Conservation (phyloP, 1,140 invertebrate genomes). For the Coelopa frigida region DNA sequence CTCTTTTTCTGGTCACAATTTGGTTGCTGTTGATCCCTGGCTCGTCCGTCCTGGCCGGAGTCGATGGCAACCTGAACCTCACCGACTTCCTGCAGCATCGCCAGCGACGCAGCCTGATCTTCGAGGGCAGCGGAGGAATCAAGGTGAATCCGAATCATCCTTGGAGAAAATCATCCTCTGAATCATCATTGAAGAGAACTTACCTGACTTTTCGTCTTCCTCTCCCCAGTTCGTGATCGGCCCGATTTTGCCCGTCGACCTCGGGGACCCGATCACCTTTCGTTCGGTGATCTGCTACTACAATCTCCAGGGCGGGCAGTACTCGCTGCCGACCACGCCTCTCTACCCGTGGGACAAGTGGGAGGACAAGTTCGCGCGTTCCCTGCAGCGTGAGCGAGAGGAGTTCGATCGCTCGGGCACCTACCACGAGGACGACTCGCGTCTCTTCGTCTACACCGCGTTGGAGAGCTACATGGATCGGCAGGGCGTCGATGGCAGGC, state of each 20-base stretch:
- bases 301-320: conserved; percentile 32
- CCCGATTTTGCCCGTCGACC: conserved; percentile 24
- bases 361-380: conserved; percentile 32
- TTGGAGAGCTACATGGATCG: conserved; percentile 32
- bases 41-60: neutral
- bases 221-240: conserved; percentile 19
- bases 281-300: conserved; percentile 33
- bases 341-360: conserved; percentile 40
- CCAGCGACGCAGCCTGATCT: conserved; percentile 9
- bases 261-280: conserved; percentile 31
- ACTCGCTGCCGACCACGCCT: conserved; percentile 27
- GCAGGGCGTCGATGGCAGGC: conserved; percentile 17
- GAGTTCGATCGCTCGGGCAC: conserved; percentile 1
- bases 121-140: conserved; percentile 7
- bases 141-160: conserved; percentile 2
- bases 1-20: too few species aligned
- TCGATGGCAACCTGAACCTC: conserved; percentile 3
- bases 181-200: neutral
- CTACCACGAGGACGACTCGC: conserved; percentile 29
- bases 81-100: conserved; percentile 7
- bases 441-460: conserved; percentile 29
- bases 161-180: neutral
- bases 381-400: conserved; percentile 12
- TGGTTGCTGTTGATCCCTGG: too few species aligned
- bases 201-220: neutral